Evolutionary conservation across 1,140 invertebrate genomes (phyloP), one percentile per base, ranked within the genome.

Genomic region (Bilobella aurantiaca): DNA sequence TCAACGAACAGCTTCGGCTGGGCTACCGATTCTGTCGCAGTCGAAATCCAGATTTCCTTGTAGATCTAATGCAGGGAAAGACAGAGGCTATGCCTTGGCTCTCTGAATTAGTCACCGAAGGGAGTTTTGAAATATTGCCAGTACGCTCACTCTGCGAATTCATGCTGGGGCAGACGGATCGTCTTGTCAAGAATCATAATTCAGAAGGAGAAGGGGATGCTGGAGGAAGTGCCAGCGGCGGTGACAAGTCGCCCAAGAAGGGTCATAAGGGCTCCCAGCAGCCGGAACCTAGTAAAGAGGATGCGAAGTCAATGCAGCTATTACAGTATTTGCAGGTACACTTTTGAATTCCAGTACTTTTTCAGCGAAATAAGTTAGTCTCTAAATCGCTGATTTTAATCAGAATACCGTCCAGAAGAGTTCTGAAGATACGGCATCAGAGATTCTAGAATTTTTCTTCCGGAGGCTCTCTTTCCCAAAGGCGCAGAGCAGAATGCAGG

Each of bases 81-180:
- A 88, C 86, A 23, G 89, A 91, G 68, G 90, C 93, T 25, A 96
- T 98, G 92, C 92, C 94, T 2, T 98, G 94, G 94, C 80, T 98
- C 37, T 91, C 93, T 16, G 92, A 96, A 76, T 78, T 98, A 31
- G 90, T 98, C 25, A 65, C 66, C 0, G 71, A 70, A 62, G 71
- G 69, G 1, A 68, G 66, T 14, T 71, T 73, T 60, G 71, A 73
- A 30, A 67, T 71, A 27, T 47, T 98, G 8, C 94, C 94, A 0
- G 92, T 97, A 27, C 93, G 96, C 74, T 96, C 94, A 78, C 81
- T 98, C 3, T 97, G 94, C 80, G 94, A 97, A 78, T 97, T 96
- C 78, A 80, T 97, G 27, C 82, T 96, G 0, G 91, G 90, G 71
- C 80, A 81, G 63, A 72, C 75, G 1, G 73, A 75, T 25, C 74